phyloP scores from a whole-genome alignment of 2,113 vertebrate genomes.

The Rattus rattus region DNA sequence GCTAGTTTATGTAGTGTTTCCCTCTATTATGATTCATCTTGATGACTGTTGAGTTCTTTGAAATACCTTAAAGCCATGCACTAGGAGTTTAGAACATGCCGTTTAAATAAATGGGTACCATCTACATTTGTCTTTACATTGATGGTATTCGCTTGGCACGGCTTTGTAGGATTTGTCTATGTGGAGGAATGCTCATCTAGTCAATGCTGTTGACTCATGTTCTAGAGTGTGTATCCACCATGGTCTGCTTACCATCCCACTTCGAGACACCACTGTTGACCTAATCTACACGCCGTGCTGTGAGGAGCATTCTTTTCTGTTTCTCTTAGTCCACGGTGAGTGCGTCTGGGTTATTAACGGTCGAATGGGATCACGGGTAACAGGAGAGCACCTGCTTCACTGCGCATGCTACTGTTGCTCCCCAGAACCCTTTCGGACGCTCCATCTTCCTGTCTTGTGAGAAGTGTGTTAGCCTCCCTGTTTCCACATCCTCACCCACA shows the following conservation, averaged over 20 bases:
- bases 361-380: neutral
- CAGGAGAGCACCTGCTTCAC: rapidly evolving
- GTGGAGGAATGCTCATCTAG: neutral
- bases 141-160: neutral
- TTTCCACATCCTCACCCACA: neutral
- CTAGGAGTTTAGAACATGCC: neutral
- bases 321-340: neutral
- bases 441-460: neutral
- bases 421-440: neutral
- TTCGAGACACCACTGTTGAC: neutral
- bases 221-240: neutral
- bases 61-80: neutral
- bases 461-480: neutral
- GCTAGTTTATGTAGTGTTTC: neutral
- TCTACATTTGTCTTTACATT: neutral
- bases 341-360: neutral
- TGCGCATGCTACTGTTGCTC: neutral
- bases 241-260: neutral
- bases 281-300: neutral
- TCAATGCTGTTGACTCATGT: neutral
- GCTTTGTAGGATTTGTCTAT: neutral
- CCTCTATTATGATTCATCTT: neutral
- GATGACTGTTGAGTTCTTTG: neutral
- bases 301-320: neutral
- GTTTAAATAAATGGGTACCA: neutral